Base-by-base conservation (phyloP, 1,140 invertebrate species). In the Heliconius nattereri region DNA sequence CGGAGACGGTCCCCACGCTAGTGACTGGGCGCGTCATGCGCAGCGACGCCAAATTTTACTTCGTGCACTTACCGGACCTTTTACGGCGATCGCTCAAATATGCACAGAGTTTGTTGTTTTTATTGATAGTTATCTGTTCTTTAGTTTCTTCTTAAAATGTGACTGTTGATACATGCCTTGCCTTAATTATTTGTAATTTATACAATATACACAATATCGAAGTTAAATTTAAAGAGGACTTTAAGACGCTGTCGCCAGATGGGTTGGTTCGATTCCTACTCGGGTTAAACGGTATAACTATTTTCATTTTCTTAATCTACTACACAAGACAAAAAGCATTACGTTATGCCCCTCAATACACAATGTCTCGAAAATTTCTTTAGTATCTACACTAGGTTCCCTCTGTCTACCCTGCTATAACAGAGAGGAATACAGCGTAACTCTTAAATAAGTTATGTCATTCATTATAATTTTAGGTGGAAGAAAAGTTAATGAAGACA, bases 31-130 rank as follows among this genome's bases (percentile, higher is more conserved):
- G 79, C 45, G 80, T 86, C 19, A 54, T 77, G 26, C 37, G 71
- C 11, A 52, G 82, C 11, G 71, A 73, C 2, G 60, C 49, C 8
- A 78, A 85, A 6, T 83, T 75, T 26, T 19, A 71, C 13, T 90
- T 91, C 32, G 45, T 83, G 3, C 85, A 86, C 35, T 45, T 85
- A 35, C 87, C 90, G 7, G 83, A 88, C 13, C 60, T 66, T 6
- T 66, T 66, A 0, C 23, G 60, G 60, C 60, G 60, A 2, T 29
- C 60, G 3, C 26, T 66, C 0, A 29, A 29, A 66, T n/a, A 81
- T 89, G 78, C 81, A 88, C 60, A 66, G 16, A 66, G 60, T 66
- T 2, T 13, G 60, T 66, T 7, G 7, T 66, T 29, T 26, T 6
- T 66, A 26, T 29, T 2, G 32, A 35, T 35, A 35, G 32, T 35